These are phyloP conservation scores for Vespertilio murinus DNA, from an alignment of 2,797 vertebrate genomes.

Conservation along the genomic window DNA sequence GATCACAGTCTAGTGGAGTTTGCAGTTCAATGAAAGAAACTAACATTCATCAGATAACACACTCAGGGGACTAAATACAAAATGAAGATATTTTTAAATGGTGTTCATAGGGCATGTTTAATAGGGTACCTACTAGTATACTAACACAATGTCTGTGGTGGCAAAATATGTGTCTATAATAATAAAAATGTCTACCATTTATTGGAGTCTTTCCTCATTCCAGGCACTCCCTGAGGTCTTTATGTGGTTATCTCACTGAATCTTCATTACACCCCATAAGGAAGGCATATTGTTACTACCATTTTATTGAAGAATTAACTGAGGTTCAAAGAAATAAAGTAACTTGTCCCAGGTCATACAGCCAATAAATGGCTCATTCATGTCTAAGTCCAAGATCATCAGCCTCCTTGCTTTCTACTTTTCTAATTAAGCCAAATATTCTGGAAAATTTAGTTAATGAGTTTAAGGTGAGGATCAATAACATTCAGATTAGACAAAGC, in stretches of 20 bases:
- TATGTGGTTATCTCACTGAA: not conserved
- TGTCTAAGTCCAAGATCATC: not conserved
- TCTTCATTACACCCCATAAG: not conserved
- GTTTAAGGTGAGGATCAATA: not conserved
- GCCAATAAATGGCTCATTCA: not conserved
- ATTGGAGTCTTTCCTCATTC: not conserved
- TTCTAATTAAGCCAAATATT: not conserved
- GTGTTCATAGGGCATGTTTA: not conserved
- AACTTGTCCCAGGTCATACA: not conserved
- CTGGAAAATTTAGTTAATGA: conserved; percentile 22
- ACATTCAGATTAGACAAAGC: not conserved
- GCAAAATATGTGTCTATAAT: conserved; percentile 19
- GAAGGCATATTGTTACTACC: not conserved
- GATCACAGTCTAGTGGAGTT: not conserved
- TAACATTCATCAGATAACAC: not conserved
- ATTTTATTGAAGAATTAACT: conserved; percentile 37
- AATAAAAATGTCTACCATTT: not conserved
- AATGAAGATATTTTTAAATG: not conserved
- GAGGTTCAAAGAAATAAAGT: not conserved
- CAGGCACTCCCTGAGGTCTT: not conserved
- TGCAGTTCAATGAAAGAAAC: not conserved
- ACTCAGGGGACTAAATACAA: conserved; percentile 3
- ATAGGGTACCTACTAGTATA: not conserved
- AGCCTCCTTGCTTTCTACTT: not conserved
- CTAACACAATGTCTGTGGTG: not conserved